Evolutionary conservation across 2,888 invertebrate species (phyloP).

Genomic region (Noctua fimbriata): DNA sequence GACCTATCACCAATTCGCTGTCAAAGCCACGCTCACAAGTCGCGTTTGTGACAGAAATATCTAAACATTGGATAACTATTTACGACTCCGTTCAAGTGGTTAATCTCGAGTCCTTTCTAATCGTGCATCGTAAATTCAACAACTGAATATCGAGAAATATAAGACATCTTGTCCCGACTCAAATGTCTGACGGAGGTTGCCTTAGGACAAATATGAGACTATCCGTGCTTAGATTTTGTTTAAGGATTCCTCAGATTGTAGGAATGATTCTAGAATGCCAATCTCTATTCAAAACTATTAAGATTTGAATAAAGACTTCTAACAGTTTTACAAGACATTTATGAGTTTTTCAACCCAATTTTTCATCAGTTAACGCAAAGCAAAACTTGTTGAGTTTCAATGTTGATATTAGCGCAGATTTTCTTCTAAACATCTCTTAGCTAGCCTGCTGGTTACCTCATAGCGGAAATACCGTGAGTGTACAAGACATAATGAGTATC

Average conservation of each 20-base stretch:
- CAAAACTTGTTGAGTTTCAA: neutral
- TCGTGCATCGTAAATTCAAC: constrained; percentile 68
- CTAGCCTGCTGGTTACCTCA: constrained; percentile 15
- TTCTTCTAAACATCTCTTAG: neutral
- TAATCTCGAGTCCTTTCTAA: constrained; percentile 67
- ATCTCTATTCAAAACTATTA: neutral
- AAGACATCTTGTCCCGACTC: constrained; percentile 58
- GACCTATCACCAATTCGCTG: constrained; percentile 8
- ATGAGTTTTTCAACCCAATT: too few relatives aligned
- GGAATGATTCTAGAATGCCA: neutral
- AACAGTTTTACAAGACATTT: neutral
- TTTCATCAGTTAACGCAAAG: neutral
- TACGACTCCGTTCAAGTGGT: constrained; percentile 56
- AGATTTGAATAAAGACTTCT: neutral
- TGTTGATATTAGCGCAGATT: constrained; percentile 11
- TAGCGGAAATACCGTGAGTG: constrained; percentile 36
- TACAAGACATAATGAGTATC: constrained; percentile 26
- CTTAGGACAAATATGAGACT: constrained; percentile 57
- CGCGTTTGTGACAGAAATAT: constrained; percentile 46
- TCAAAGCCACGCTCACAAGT: constrained; percentile 27
- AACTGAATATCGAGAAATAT: constrained; percentile 62
- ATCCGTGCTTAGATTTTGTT: constrained; percentile 11
- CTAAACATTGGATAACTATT: constrained; percentile 61
- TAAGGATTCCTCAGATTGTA: neutral
- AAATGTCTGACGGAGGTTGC: constrained; percentile 51